These are phyloP conservation scores for Erpetoichthys calabaricus DNA, from an alignment of 2,797 vertebrate species.

Conservation along the genomic window DNA sequence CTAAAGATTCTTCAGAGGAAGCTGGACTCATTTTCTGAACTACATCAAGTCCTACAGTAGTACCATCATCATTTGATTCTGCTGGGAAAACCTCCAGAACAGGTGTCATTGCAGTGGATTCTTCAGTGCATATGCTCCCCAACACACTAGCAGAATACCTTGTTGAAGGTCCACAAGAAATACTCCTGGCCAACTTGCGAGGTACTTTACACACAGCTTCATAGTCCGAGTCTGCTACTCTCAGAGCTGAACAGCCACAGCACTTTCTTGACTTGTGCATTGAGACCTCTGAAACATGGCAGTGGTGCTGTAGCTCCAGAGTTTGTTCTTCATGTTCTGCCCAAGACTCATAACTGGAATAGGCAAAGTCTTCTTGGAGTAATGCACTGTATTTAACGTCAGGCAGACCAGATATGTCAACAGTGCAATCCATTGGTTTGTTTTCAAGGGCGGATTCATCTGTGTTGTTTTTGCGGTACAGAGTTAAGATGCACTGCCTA, in stretches of 20 bases:
- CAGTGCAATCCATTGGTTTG: conserved; percentile 29
- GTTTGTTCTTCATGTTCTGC: conserved; percentile 56
- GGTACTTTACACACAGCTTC: conserved; percentile 86
- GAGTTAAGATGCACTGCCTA: conserved; percentile 66
- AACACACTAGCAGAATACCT: conserved; percentile 37
- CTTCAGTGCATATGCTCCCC: conserved; percentile 45
- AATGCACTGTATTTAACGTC: conserved; percentile 60
- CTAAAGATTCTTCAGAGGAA: conserved; percentile 69
- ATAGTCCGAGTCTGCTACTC: conserved; percentile 79
- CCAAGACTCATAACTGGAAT: conserved; percentile 81
- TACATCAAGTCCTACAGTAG: conserved; percentile 47
- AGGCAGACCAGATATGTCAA: conserved; percentile 52
- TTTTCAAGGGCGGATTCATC: conserved; percentile 31
- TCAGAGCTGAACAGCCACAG: conserved; percentile 60
- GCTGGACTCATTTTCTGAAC: conserved; percentile 47
- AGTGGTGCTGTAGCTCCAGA: conserved; percentile 44
- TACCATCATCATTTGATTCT: conserved; percentile 48
- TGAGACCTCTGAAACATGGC: conserved; percentile 35
- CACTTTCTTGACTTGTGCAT: conserved; percentile 58
- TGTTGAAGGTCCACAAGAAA: conserved; percentile 59
- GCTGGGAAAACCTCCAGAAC: conserved; percentile 33
- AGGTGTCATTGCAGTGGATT: conserved; percentile 28
- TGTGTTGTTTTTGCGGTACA: conserved; percentile 67
- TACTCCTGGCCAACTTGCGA: conserved; percentile 60
- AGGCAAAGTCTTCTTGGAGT: conserved; percentile 75